Conservation (phyloP, 2,888 invertebrate species). For the Ormyrus thymus region DNA sequence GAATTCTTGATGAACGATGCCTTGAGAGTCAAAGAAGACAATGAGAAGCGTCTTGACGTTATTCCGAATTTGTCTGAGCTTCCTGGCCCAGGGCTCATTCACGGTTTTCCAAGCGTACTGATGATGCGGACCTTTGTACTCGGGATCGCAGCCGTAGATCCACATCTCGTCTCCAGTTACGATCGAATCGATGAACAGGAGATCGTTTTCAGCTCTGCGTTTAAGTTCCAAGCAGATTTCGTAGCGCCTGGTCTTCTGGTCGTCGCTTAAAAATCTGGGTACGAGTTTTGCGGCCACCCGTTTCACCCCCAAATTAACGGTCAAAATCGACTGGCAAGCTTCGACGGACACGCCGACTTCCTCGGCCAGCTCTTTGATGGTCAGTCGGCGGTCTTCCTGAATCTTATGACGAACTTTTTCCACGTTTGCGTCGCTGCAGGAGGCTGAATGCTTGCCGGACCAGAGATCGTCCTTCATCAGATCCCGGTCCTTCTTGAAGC, state of each 20-base stretch:
- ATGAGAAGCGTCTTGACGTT: constrained; percentile 55
- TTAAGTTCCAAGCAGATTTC: constrained; percentile 51
- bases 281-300: constrained; percentile 51
- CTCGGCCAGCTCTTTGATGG: constrained; percentile 51
- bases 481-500: constrained; percentile 56
- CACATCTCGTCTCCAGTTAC: constrained; percentile 56
- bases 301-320: constrained; percentile 55
- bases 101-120: constrained; percentile 55
- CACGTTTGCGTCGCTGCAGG: constrained; percentile 43
- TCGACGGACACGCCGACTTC: constrained; percentile 50
- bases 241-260: constrained; percentile 38
- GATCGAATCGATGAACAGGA: constrained; percentile 48
- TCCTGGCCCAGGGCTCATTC: constrained; percentile 55
- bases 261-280: constrained; percentile 48
- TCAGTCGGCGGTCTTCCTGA: constrained; percentile 43
- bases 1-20: constrained; percentile 59
- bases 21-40: constrained; percentile 54
- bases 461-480: constrained; percentile 58
- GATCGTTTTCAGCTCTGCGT: constrained; percentile 38
- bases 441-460: constrained; percentile 51
- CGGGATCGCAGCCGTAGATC: constrained; percentile 57
- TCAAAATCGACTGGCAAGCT: constrained; percentile 52
- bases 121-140: constrained; percentile 53
- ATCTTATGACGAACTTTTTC: constrained; percentile 46
- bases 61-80: constrained; percentile 50